phyloP scores from a whole-genome alignment of 1,140 invertebrate genomes.

The Tetramorium parvispinum region DNA sequence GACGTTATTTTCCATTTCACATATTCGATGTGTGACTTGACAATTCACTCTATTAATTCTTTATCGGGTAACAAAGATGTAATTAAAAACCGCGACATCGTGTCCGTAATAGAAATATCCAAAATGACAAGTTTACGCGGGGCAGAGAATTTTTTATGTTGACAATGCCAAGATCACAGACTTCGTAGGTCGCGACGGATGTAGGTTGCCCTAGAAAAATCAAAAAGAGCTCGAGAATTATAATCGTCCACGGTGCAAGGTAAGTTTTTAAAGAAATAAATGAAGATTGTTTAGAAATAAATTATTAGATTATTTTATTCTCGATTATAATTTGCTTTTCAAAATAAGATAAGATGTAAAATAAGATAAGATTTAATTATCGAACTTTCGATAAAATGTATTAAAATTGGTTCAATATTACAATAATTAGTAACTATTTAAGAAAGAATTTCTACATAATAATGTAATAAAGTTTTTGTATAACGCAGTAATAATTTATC shows the following conservation, averaged over 20 bases:
- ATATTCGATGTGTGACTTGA: not conserved
- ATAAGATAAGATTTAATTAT: slow-evolving; percentile 4
- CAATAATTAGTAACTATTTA: not conserved
- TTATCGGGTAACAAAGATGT: not conserved
- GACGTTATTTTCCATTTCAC: not conserved
- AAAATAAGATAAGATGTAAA: slow-evolving; percentile 8
- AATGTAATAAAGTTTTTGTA: not conserved
- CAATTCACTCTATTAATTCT: not conserved
- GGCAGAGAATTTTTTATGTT: slow-evolving; percentile 4
- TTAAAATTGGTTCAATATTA: not conserved
- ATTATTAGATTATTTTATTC: not conserved
- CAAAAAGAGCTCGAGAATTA: not conserved
- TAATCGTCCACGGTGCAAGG: slow-evolving; percentile 1
- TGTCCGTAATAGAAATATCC: not conserved
- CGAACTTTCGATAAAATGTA: not conserved
- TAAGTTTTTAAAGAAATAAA: slow-evolving; percentile 16
- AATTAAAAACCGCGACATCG: not conserved
- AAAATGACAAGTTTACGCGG: slow-evolving; percentile 9
- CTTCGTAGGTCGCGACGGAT: slow-evolving; percentile 6
- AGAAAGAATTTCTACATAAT: not conserved
- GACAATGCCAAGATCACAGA: not conserved
- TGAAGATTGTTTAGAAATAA: not conserved
- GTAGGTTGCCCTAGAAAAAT: not conserved
- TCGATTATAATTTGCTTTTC: not conserved
- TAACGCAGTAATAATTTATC: not conserved